Evolutionary conservation across 2,797 vertebrate species (phyloP).

Genomic region (Syngnathus rostellatus): DNA sequence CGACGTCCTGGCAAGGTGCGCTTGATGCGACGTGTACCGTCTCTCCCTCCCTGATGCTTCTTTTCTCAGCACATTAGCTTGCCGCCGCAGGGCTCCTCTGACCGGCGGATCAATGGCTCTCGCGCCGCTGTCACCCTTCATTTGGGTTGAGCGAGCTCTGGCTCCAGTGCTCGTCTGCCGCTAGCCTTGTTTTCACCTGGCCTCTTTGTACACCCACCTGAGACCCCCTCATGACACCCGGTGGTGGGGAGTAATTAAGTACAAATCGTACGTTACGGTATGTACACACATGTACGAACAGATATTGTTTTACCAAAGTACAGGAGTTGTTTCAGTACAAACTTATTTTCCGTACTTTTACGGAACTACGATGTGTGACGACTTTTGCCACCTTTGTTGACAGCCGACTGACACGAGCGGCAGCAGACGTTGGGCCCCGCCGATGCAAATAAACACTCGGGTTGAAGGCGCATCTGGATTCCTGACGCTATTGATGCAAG

Average conservation of each 20-base stretch:
- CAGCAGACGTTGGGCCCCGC: conserved; percentile 63
- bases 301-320: not conserved
- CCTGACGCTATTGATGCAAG: conserved; percentile 31
- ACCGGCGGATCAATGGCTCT: conserved; percentile 72
- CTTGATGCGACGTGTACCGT: conserved; percentile 54
- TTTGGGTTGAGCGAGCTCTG: conserved; percentile 65
- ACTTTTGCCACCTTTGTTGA: conserved; percentile 33
- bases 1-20: conserved; percentile 47
- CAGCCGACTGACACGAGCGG: conserved; percentile 67
- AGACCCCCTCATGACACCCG: conserved; percentile 37
- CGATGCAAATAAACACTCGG: conserved; percentile 37
- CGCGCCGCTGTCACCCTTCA: conserved; percentile 71
- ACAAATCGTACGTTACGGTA: not conserved
- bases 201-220: conserved; percentile 60
- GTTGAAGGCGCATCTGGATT: conserved; percentile 49
- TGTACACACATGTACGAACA: not conserved
- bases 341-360: not conserved
- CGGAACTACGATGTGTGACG: not conserved
- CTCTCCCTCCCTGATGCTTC: conserved; percentile 61
- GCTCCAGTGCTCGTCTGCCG: conserved; percentile 64
- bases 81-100: conserved; percentile 69
- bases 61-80: conserved; percentile 70
- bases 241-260: not conserved
- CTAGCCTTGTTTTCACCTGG: conserved; percentile 68
- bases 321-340: not conserved